Conservation (phyloP, 2,113 vertebrate species). For the human (Homo sapiens) region GRCh38 chr2:137134501-137135000, state of each 20-base stretch:
- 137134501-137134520: not conserved
- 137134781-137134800: not conserved
- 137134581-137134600: not conserved
- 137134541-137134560: not conserved
- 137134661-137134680: not conserved
- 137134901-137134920: not conserved
- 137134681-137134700: not conserved
- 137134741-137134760: not conserved
- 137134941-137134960: accelerated
- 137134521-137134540: not conserved
- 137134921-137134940: not conserved
- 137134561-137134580: not conserved
- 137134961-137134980: not conserved
- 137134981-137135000: not conserved
- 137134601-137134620: not conserved
- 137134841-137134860: not conserved
- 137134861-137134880: not conserved
- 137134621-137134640: not conserved
- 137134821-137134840: not conserved
- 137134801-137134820: not conserved
- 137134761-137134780: not conserved
- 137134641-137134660: too few relatives aligned
- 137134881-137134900: not conserved
- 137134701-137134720: not conserved
- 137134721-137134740: not conserved